Base-by-base conservation (phyloP, 2,113 vertebrate genomes). In the Anhinga rufa region DNA sequence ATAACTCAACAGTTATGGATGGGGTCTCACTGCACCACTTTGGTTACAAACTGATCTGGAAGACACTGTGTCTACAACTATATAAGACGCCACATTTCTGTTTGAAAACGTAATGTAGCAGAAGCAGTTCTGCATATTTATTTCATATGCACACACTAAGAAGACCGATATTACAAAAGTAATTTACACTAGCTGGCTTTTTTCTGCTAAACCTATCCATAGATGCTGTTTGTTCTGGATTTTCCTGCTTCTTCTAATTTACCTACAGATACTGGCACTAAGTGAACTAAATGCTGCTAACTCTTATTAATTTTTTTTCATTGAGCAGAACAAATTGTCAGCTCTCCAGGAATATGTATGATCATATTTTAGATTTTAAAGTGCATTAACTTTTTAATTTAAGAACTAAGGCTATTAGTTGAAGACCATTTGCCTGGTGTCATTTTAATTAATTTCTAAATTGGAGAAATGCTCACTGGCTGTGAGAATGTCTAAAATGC, bases 371-470 rank as follows among this genome's bases (percentile, higher is more conserved):
- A 40, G 24, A 62, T 60, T 86, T 69, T 51, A 24, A 88, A 92
- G 28, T 3, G 66, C 42, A 74, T 62, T 88, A 82, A 70, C 24
- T 83, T 93, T 81, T 90, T 78, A 81, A 74, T 74, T 75, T 42
- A 32, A 90, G 52, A 82, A 66, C 25, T 70, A 25, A 71, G 42
- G 78, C 51, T 74, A 44, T 79, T 90, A 88, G 83, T 60, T 71
- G 81, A 79, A 88, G 58, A 44, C 7, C 52, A 49, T 91, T 80
- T 75, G 71, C 70, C 68, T 76, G 77, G 44, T 62, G 75, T 65
- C 52, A 31, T 13, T 79, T 88, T 65, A 92, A 94, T 95, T 58
- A 68, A 80, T 77, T 78, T 78, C 82, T 74, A 42, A 79, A 77
- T 4, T 77, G 26, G 54, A 74, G 82, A 51, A 82, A 7, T 44